Evolutionary conservation across 1,140 invertebrate genomes (phyloP), one percentile per base, ranked within the genome.

Genomic region (Elymnias hypermnestra): DNA sequence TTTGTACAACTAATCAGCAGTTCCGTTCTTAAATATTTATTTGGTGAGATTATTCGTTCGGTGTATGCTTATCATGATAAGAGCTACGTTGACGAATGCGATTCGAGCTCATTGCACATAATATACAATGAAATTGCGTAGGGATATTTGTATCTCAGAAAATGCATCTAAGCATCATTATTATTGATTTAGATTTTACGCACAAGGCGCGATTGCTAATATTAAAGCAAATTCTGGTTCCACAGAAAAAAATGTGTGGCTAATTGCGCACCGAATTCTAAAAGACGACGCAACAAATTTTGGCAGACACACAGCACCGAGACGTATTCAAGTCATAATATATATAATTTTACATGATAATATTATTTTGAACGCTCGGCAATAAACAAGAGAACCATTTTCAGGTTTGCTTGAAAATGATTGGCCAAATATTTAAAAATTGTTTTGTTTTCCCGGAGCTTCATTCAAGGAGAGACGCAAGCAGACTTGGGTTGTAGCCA

Each of bases 401-500:
- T 13, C 29, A 5, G 15, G 49, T 36, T 50, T 33, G 21, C 19
- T 36, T 31, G 36, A 31, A 10, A 28, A 52, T 58, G 43, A 39
- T 37, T 9, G 37, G 19, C 18, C 10, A 47, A 45, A 67, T 59
- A 63, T 72, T 58, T 60, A 42, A 41, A 43, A 46, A 62, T 25
- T 51, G 36, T 61, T 53, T 59, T 58, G 65, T 63, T 60, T 48
- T 44, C 54, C 43, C 13, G 48, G 54, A 55, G 56, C 15, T 63
- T 65, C 61, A 61, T 66, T 56, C 59, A 57, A 68, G 50, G 59
- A 65, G 54, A 72, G 38, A 47, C 39, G 51, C 38, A 31, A 35
- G 35, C 53, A 60, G 56, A 64, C 57, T 81, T 77, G 67, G 73
- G 51, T 19, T 35, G 8, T 5, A 42, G 72, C 72, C 75, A 76